Base-by-base conservation (phyloP, 1,140 invertebrate species). In the Diuraphis noxia region DNA sequence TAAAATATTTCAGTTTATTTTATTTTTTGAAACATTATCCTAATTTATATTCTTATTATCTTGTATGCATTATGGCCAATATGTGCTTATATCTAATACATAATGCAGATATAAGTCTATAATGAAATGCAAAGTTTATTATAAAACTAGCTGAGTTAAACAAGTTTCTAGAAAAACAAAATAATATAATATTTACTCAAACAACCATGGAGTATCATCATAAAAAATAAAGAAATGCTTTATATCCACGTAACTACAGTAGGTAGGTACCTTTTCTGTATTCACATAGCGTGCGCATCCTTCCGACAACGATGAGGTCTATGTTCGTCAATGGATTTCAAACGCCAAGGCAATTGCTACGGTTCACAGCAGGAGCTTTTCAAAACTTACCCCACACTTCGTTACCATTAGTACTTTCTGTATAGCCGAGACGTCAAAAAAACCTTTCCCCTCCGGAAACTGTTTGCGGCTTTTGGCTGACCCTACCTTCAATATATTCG, bases 261-360 rank as follows among this genome's bases (percentile, higher is more conserved):
- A 63, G 56, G 30, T 41, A 23, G 56, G 30, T 43, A 25, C 43
- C 72, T 91, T 91, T 91, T 91, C 34, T 82, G 41, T 91, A 81
- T 81, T 91, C 88, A 81, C 89, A 38, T 17, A 36, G 46, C 41
- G 63, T 79, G 34, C 36, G 56, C 88, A 49, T 90, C 88, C 88
- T 49, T 89, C 56, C 40, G 88, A 77, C 56, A 43, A 77, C 88
- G 63, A 77, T 63, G 63, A 72, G 63, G 41, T 49, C 43, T 19
- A 36, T 91, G 89, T 91, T 52, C 89, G 23, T 91, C 89, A 52
- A 91, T 81, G 89, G 77, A 90, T 49, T 90, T 79, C 63, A 81
- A 90, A 90, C 56, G 87, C 87, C 56, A 49, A 81, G 88, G 89
- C 77, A 79, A 77, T 88, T 88, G 52, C 52, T 25, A 63, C 25